Evolutionary conservation across 2,113 vertebrate genomes (phyloP), one percentile per base, ranked within the genome.

Genomic region (Dicaeum eximium): DNA sequence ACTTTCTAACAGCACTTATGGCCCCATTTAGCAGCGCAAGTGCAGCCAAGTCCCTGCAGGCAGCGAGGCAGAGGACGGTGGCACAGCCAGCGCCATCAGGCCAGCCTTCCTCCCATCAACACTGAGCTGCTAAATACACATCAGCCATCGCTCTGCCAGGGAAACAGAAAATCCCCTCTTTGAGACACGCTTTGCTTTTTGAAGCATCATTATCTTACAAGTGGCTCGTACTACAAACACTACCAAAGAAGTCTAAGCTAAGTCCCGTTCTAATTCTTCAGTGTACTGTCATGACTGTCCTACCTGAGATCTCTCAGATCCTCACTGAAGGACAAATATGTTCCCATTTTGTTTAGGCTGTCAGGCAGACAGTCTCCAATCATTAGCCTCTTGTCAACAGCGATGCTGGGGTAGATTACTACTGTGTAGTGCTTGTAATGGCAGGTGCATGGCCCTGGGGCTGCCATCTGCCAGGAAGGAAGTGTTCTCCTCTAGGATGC

Each of bases 361-460:
- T 44, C 78, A 95, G 84, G 98, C 98, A 98, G 98, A 98, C 98
- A 97, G 98, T 93, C 97, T 97, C 98, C 97, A 91, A 97, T 98
- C 98, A 98, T 98, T 98, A 98, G 98, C 96, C 98, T 98, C 98
- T 98, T 98, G 98, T 99, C 98, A 98, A 96, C 97, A 98, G 97
- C 27, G 67, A 97, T 93, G 97, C 98, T 96, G 97, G 98, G 97
- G 97, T 97, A 97, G 97, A 98, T 98, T 98, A 98, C 97, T 95
- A 98, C 97, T 93, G 97, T 95, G 80, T 83, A 95, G 84, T 96
- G 97, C 98, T 98, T 97, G 95, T 97, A 95, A 96, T 87, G 97
- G 98, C 98, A 99, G 98, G 98, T 98, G 98, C 98, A 98, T 95
- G 97, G 98, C 98, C 98, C 98, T 95, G 96, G 96, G 97, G 98